Base-by-base conservation (phyloP, 2,797 vertebrate species). In the Chelidonichthys spinosus region DNA sequence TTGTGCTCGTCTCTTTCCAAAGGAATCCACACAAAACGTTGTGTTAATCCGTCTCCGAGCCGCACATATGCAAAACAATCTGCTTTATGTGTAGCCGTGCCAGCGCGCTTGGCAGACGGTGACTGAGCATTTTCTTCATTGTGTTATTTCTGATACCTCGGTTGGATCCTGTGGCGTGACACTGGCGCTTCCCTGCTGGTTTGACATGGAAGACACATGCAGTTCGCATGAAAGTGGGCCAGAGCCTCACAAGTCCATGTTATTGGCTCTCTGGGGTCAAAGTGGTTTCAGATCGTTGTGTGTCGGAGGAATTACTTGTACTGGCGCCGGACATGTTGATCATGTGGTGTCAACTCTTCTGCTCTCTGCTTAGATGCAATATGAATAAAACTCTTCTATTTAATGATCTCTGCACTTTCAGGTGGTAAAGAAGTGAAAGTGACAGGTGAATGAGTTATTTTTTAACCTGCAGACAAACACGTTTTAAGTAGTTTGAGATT, bases 111-210 rank as follows among this genome's bases (percentile, higher is more conserved):
- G 84, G 89, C 87, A 87, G 67, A 81, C 65, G 1, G 70, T 61
- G 54, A 75, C 61, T 44, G 74, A 70, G 69, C 72, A 36, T 15
- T 89, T 82, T 89, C 81, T 76, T 73, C 56, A 71, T 79, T 74
- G 79, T 83, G 83, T 87, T 81, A 82, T 84, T 87, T 83, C 79
- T 85, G 77, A 87, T 78, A 85, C 84, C 52, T 84, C 70, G 70
- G 77, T 76, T 56, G 62, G 59, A 74, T 74, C 76, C 72, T 42
- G 43, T 77, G 72, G 62, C 62, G 59, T 85, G 74, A 76, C 55
- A 69, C 60, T 70, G 69, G 37, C 74, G 62, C 66, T 25, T 36
- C 59, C 63, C 33, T 59, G n/a, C 32, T 50, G 55, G 70, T 70
- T 46, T 40, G 50, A 75, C 85, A 79, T 60, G 56, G 18, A 63